Evolutionary conservation across 2,888 invertebrate species (phyloP), one percentile per base, ranked within the genome.

Genomic region (Hoplodrina blanda): DNA sequence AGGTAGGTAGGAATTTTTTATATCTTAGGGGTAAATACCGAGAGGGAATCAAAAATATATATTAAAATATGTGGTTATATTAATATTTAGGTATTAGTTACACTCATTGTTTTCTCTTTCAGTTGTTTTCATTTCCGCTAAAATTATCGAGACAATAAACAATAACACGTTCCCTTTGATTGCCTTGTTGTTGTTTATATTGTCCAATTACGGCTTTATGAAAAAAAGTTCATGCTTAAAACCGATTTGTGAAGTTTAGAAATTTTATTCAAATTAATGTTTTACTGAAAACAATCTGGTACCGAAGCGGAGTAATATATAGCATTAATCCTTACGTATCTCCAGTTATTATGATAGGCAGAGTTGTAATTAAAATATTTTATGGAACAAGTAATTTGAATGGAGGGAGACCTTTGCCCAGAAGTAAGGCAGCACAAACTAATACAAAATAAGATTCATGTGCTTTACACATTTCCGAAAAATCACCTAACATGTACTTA

Each of bases 121-220:
- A 54, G n/a, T 50, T 5, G n/a, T 59, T 46, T 46, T 46, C 11
- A 2, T 17, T 46, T 46, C 33, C 11, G 44, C 19, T 30, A 33
- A 50, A 54, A 52, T 33, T 50, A 5, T 19, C 4, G 17, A n/a
- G 0, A 20, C n/a, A 33, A 20, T 17, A 25, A 30, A 37, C 15
- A 44, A 59, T 13, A 53, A 17, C 49, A 25, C 20, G n/a, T 19
- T 41, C 17, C 19, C 11, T 50, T 53, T 19, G 37, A 74, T 56
- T 52, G 11, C 15, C 13, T 37, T 65, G n/a, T 65, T 79, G 5
- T 72, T 65, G 37, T 53, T 63, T 52, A 41, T 79, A 25, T 74
- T 80, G 44, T 19, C 19, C 55, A 74, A 80, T 57, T 54, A 55
- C 54, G 13, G 7, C 25, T 57, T 44, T 25, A 13, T 20, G 25